Percentiles rank a stretch among this genome's conserved stretches.
These are phyloP conservation scores for Yasuhikotakia modesta DNA, from an alignment of 2,797 vertebrate species.

Conservation along the genomic window DNA sequence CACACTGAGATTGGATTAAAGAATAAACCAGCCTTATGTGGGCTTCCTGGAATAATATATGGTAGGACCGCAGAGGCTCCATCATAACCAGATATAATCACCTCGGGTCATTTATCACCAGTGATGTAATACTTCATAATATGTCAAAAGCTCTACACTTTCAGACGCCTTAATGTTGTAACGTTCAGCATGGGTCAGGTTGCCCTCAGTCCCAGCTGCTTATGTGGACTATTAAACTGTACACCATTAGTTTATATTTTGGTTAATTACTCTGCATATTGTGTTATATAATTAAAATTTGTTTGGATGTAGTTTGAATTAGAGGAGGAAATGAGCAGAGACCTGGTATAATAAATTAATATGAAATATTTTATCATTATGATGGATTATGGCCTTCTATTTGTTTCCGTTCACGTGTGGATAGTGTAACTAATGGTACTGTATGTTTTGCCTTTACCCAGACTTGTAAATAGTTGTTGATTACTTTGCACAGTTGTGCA, in stretches of 20 bases:
- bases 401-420: too few species aligned
- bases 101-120: slow-evolving; percentile 11
- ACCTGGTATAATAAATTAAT: neutral
- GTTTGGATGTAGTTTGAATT: neutral
- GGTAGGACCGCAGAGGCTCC: slow-evolving; percentile 2
- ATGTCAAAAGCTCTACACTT: neutral
- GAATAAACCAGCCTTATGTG: neutral
- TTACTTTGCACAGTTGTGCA: too few species aligned
- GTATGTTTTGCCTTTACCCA: too few species aligned
- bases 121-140: slow-evolving; percentile 17
- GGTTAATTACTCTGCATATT: neutral
- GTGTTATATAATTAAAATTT: neutral
- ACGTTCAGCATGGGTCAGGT: too few species aligned
- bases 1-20: slow-evolving; percentile 11
- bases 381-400: neutral
- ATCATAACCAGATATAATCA: slow-evolving; percentile 1
- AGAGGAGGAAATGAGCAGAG: neutral
- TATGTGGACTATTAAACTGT: neutral
- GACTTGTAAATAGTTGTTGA: too few species aligned
- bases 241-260: too few species aligned
- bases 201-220: neutral
- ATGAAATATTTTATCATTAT: neutral
- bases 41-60: slow-evolving; percentile 26
- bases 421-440: too few species aligned
- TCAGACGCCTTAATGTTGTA: too few species aligned